These are phyloP conservation scores for Allygus modestus DNA, from an alignment of 2,888 invertebrate species.

Conservation along the genomic window DNA sequence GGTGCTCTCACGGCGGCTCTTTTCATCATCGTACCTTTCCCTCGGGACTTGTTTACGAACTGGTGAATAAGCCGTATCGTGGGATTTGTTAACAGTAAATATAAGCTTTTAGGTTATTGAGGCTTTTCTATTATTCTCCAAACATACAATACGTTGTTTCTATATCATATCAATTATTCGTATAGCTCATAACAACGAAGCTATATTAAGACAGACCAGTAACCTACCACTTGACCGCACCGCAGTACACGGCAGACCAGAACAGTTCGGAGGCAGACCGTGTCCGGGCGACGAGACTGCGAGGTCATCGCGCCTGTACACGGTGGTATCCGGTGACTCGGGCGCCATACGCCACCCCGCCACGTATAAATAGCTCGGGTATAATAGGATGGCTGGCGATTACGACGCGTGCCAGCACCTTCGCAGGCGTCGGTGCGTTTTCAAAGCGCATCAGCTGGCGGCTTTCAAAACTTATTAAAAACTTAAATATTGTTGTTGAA, in stretches of 20 bases:
- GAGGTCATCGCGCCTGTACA: neutral
- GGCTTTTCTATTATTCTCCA: too few species aligned
- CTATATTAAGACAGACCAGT: too few species aligned
- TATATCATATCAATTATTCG: too few species aligned
- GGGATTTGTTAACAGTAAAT: too few species aligned
- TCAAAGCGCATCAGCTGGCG: neutral
- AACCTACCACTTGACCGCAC: too few species aligned
- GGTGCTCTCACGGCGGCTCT: conserved; percentile 26
- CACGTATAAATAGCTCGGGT: neutral
- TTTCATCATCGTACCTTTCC: conserved; percentile 27
- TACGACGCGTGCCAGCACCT: neutral
- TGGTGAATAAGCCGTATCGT: too few species aligned
- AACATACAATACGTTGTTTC: too few species aligned
- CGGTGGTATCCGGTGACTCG: conserved; percentile 27
- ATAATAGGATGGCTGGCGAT: neutral
- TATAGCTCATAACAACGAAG: too few species aligned
- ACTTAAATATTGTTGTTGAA: too few species aligned
- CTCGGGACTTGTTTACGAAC: neutral
- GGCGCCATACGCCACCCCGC: neutral
- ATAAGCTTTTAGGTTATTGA: too few species aligned
- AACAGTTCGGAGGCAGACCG: conserved; percentile 14
- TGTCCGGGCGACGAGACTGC: neutral
- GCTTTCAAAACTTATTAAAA: too few species aligned
- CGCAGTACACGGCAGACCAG: too few species aligned
- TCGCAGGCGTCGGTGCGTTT: neutral